Evolutionary conservation across 2,113 vertebrate genomes (phyloP), one percentile per base, ranked within the genome.

Genomic region (Engraulis encrasicolus): DNA sequence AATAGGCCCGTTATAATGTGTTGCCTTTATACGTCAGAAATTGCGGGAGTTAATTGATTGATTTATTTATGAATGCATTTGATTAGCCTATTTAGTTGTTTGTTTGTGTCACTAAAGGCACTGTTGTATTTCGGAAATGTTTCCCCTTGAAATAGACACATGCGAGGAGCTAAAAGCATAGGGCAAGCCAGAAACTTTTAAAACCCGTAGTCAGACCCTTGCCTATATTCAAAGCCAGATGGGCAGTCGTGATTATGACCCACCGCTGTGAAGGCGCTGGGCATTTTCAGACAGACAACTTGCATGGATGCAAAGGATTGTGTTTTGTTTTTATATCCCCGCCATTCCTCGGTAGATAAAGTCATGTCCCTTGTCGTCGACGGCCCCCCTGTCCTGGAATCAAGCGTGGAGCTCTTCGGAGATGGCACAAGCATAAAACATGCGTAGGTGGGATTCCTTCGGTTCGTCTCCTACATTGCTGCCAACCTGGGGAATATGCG

Each of bases 401-500:
- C 9, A 34, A 74, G 27, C 66, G 61, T 71, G 23, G 82, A 54
- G 48, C 81, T n/a, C 6, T 71, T 58, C 37, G 71, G 71, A 50
- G 19, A 79, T 82, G 78, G 83, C 58, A 78, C 78, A 52, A 50
- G 37, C 58, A 66, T 61, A 61, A 82, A 86, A 50, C 80, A 84
- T 78, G 80, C 86, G 85, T 86, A 71, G 86, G 84, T 85, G 86
- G 86, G 88, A 89, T 87, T 79, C 84, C 82, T 79, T 87, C 61
- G 40, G 71, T 78, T 83, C 38, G 38, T 80, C 58, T 78, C 81
- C 66, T 52, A 74, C 27, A 74, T 17, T 34, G 15, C 66, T 34
- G 66, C 11, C 66, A 74, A 74, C 23, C 66, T 74, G 66, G 66
- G 31, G 34, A 74, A 74, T 31, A 34, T 74, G 27, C 23, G 66